A percentile compares a stretch with the other conserved stretches of the same genome.
Evolutionary conservation across 2,888 invertebrate species (phyloP).

Genomic region (Xiphydria camelus): DNA sequence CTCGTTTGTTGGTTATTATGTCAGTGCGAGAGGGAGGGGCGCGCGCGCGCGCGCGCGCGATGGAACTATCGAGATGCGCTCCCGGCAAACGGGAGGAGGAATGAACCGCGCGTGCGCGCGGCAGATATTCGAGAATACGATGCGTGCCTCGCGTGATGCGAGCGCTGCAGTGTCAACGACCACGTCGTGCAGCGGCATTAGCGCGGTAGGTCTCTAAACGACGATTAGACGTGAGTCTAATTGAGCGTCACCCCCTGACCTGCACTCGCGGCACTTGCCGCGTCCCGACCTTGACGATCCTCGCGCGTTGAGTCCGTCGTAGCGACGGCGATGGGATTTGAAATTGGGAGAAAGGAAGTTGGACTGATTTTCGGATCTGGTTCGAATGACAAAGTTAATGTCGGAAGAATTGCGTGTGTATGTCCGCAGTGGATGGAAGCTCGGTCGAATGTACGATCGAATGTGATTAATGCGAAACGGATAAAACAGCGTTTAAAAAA

Average conservation of each 20-base stretch:
- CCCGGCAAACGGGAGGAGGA: conserved; percentile 11
- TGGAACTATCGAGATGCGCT: conserved; percentile 12
- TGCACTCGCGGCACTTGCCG: neutral
- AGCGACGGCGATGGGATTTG: too few species aligned
- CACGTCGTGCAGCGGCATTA: neutral
- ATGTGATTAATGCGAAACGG: too few species aligned
- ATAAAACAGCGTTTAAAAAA: too few species aligned
- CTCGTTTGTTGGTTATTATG: conserved; percentile 4
- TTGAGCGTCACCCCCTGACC: conserved; percentile 1
- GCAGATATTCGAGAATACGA: neutral
- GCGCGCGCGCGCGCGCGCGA: conserved; percentile 4
- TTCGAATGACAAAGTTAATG: neutral
- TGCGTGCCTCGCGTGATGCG: neutral
- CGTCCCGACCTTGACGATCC: neutral
- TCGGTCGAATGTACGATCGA: too few species aligned
- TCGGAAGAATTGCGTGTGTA: neutral
- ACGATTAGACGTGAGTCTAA: neutral
- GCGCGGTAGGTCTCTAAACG: neutral
- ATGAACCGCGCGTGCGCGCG: too few species aligned
- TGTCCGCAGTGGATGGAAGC: too few species aligned
- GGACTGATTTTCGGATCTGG: too few species aligned
- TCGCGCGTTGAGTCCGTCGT: too few species aligned
- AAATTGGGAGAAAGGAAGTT: neutral
- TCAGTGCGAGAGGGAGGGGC: neutral
- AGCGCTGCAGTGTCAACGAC: neutral